phyloP scores from a whole-genome alignment of 2,888 invertebrate species.

The Shargacucullia verbasci region DNA sequence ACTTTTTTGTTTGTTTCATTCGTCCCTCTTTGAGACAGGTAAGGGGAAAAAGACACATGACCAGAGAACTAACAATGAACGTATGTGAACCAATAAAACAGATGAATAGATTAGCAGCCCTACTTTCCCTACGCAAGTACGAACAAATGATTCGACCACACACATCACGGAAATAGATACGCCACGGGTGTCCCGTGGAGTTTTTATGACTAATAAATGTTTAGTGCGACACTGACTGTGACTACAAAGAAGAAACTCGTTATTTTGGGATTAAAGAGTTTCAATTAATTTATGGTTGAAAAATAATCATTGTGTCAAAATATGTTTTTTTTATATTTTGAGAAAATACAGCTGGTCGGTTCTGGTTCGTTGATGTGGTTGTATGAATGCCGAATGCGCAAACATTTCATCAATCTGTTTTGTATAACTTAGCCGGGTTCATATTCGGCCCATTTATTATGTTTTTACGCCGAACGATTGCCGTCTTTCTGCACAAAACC shows the following conservation, averaged over 20 bases:
- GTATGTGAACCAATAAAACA: constrained; percentile 14
- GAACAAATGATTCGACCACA: constrained; percentile 41
- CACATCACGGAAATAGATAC: constrained; percentile 45
- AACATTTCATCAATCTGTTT: too few species aligned
- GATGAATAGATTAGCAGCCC: constrained; percentile 4
- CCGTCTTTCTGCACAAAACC: too few species aligned
- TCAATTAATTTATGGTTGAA: constrained; percentile 39
- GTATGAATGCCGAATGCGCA: too few species aligned
- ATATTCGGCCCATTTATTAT: too few species aligned
- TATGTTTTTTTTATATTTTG: constrained; percentile 6
- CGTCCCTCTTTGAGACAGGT: neutral
- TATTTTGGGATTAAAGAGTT: constrained; percentile 50
- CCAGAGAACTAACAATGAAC: constrained; percentile 14
- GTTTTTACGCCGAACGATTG: too few species aligned
- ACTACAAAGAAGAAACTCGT: constrained; percentile 44
- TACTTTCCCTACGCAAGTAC: constrained; percentile 27
- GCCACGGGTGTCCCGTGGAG: constrained; percentile 44
- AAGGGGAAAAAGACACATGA: too few species aligned
- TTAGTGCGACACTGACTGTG: constrained; percentile 26
- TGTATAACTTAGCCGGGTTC: too few species aligned
- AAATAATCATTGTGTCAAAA: constrained; percentile 21
- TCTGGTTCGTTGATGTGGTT: neutral
- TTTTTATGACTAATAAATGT: constrained; percentile 52
- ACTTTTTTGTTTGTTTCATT: too few species aligned
- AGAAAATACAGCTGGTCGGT: neutral